These are phyloP conservation scores for Odontomyia ornata DNA, from an alignment of 2,888 invertebrate species.

Conservation along the genomic window DNA sequence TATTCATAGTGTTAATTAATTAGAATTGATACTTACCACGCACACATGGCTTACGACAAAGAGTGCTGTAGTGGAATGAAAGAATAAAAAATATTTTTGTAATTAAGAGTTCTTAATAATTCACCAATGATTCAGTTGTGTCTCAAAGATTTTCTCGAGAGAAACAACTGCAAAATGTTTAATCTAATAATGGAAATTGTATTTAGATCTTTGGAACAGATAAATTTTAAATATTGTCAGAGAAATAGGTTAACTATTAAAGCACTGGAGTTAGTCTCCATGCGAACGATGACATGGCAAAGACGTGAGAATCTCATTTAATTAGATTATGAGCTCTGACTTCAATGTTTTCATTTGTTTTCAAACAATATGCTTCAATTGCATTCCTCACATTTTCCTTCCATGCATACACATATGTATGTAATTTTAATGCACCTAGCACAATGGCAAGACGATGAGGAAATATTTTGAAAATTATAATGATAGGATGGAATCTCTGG, in stretches of 20 bases:
- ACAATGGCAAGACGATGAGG: constrained; percentile 14
- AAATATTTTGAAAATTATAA: constrained; percentile 30
- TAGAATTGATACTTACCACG: constrained; percentile 53
- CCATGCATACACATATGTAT: too few relatives aligned
- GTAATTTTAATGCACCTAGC: too few relatives aligned
- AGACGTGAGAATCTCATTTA: constrained; percentile 17
- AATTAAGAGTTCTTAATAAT: not conserved
- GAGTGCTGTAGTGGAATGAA: constrained; percentile 52
- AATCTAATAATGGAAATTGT: constrained; percentile 22
- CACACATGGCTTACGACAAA: constrained; percentile 54
- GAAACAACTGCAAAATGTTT: not conserved
- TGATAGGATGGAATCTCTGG: constrained; percentile 14
- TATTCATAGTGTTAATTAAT: not conserved
- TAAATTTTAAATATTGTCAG: not conserved
- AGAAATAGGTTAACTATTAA: not conserved
- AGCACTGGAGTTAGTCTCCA: not conserved
- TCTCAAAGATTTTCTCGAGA: not conserved
- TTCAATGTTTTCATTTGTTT: constrained; percentile 8
- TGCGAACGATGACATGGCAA: not conserved
- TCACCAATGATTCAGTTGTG: not conserved
- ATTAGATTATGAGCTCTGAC: constrained; percentile 18
- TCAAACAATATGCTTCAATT: not conserved
- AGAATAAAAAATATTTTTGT: constrained; percentile 13
- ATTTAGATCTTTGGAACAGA: not conserved
- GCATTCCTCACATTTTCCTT: not conserved